Evolutionary conservation across 2,797 vertebrate species (phyloP), one percentile per base, ranked within the genome.

Genomic region (Lerista edwardsae): DNA sequence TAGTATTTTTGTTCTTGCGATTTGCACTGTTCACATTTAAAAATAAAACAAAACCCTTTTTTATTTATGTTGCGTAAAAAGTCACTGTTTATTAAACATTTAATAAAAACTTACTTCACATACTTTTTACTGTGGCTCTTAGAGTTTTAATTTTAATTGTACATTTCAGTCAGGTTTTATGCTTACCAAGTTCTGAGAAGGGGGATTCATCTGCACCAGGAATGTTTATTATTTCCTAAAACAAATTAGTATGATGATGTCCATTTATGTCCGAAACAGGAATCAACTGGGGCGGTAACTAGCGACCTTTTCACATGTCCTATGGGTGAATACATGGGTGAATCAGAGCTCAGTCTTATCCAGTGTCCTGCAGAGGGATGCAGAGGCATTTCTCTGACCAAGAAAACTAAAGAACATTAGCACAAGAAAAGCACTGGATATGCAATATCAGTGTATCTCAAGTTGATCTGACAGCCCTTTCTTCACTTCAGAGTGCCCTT

Each of bases 131-230:
- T 82, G 23, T 84, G 21, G 15, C 41, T 72, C 44, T 14, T 44
- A 44, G 4, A 23, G 80, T 25, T 77, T 85, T 91, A 10, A 34
- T 44, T 85, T 87, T 79, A 90, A 88, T 76, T 77, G 77, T 74
- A 64, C 23, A n/a, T 84, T 94, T 93, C 57, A 87, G 10, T 87
- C 79, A 75, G 8, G 36, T 83, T 91, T 91, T 81, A 5, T 79
- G 5, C 61, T 75, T 73, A 36, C 12, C n/a, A 3, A 82, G 21
- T n/a, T n/a, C n/a, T n/a, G 65, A 31, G 29, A 47, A 81, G 5
- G 12, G 3, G 25, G 39, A 29, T 27, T 55, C 41, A 21, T 39
- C 83, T 23, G 3, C 9, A 73, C 0, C 1, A 69, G 78, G 81
- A 84, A 87, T 59, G 89, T 80, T 71, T 19, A 55, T 47, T 85